Conservation (phyloP, 2,797 vertebrate species). For the Pelochelys cantorii region DNA sequence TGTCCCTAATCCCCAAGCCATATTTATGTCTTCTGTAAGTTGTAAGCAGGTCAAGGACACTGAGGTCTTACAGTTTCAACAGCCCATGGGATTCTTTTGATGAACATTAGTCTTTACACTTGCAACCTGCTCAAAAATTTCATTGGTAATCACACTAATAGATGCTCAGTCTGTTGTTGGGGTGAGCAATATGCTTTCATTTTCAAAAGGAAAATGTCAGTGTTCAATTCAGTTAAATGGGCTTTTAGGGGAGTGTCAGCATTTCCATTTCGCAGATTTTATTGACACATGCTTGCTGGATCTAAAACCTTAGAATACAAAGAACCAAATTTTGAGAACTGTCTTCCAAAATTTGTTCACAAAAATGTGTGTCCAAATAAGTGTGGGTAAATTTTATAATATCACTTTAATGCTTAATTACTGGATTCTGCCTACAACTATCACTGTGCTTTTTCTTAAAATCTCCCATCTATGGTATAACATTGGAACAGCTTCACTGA, state of each 20-base stretch:
- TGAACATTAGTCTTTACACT: slow-evolving; percentile 41
- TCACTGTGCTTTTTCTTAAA: background rate
- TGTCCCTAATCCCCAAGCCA: slow-evolving; percentile 65
- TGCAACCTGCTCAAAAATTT: slow-evolving; percentile 62
- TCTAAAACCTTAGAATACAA: background rate
- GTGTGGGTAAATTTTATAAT: background rate
- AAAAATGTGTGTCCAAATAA: background rate
- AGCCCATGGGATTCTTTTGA: slow-evolving; percentile 52
- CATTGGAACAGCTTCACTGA: background rate
- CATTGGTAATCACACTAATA: slow-evolving; percentile 11
- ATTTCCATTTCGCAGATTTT: background rate
- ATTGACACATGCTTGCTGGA: background rate
- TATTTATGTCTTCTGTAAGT: slow-evolving; percentile 67
- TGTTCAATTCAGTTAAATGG: slow-evolving; percentile 15
- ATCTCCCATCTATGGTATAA: background rate
- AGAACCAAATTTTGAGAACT: background rate
- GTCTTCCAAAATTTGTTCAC: background rate
- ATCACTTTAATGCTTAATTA: background rate
- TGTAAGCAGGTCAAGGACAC: slow-evolving; percentile 72
- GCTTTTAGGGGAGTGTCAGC: background rate
- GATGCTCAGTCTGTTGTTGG: background rate
- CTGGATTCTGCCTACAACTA: fast-evolving
- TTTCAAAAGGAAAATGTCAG: background rate
- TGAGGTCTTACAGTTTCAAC: slow-evolving; percentile 66
- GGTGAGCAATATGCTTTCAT: background rate